These are phyloP conservation scores for Hymenochirus boettgeri DNA, from an alignment of 2,113 vertebrate genomes.

Conservation along the genomic window DNA sequence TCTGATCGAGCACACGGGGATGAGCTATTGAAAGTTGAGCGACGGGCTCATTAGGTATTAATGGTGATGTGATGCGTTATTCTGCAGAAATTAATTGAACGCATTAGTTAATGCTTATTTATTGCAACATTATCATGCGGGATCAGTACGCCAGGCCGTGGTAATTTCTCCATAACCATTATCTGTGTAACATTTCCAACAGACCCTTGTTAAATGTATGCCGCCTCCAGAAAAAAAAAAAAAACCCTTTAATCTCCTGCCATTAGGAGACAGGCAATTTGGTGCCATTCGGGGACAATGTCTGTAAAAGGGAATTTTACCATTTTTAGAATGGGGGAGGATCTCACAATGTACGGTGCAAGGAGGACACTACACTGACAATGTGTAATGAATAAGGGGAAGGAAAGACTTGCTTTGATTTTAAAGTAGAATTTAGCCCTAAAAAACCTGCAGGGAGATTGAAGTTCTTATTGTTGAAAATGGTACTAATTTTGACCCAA, in stretches of 20 bases:
- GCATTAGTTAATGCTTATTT: slow-evolving; percentile 40
- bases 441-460: no score
- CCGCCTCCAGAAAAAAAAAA: slow-evolving; percentile 31
- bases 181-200: slow-evolving; percentile 40
- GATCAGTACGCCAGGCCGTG: slow-evolving; percentile 33
- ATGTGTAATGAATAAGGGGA: no score
- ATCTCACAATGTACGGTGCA: no score
- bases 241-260: slow-evolving; percentile 39
- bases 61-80: slow-evolving; percentile 31
- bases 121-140: slow-evolving; percentile 36
- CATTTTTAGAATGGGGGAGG: background rate
- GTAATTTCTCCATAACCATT: slow-evolving; percentile 38
- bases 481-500: no score
- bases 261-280: slow-evolving; percentile 39
- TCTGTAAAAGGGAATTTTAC: slow-evolving; percentile 1
- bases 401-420: no score
- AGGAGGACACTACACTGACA: no score
- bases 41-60: slow-evolving; percentile 40
- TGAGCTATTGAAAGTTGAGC: slow-evolving; percentile 18
- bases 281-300: slow-evolving; percentile 1
- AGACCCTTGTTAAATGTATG: slow-evolving; percentile 38
- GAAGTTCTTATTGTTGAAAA: no score
- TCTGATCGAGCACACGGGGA: slow-evolving; percentile 11
- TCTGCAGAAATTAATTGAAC: slow-evolving; percentile 40
- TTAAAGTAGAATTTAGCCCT: no score